A percentile compares a stretch with the other conserved stretches of the same genome.
Conservation (phyloP, 2,113 vertebrate genomes). For the Heloderma charlesbogerti region DNA sequence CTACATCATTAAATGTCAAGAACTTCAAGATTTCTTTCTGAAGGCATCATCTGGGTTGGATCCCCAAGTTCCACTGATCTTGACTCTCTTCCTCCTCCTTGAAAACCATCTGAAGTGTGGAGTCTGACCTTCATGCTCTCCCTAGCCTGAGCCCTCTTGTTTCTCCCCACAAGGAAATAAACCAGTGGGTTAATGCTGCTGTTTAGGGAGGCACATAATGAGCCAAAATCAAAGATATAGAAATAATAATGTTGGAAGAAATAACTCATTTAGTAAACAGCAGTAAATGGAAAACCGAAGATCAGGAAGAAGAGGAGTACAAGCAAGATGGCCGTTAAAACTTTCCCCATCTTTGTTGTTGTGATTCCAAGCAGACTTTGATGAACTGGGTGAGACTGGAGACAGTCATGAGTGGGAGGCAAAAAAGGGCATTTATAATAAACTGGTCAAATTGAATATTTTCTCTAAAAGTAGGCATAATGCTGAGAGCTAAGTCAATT, state of each 20-base stretch:
- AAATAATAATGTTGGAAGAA: too few species aligned
- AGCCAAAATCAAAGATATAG: neutral
- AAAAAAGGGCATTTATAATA: neutral
- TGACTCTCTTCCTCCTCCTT: neutral
- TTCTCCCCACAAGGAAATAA: too few species aligned
- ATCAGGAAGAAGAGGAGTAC: neutral
- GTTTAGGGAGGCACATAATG: too few species aligned
- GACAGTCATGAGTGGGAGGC: neutral
- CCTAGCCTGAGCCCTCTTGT: too few species aligned
- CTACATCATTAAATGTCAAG: too few species aligned
- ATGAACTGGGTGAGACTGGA: neutral
- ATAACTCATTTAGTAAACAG: too few species aligned
- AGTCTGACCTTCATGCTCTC: neutral
- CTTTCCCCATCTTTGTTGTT: neutral
- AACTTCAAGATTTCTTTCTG: neutral
- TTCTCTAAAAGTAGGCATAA: fast-evolving
- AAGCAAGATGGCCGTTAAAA: neutral
- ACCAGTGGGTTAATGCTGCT: too few species aligned
- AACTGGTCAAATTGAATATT: too few species aligned
- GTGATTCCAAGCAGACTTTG: neutral
- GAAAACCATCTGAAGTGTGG: neutral
- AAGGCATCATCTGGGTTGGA: neutral
- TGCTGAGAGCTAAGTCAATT: neutral
- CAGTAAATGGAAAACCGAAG: neutral
- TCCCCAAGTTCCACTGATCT: neutral